Evolutionary conservation across 92 coral and sea anemone species (phyloP).

Genomic region (Heliopora coerulea): DNA sequence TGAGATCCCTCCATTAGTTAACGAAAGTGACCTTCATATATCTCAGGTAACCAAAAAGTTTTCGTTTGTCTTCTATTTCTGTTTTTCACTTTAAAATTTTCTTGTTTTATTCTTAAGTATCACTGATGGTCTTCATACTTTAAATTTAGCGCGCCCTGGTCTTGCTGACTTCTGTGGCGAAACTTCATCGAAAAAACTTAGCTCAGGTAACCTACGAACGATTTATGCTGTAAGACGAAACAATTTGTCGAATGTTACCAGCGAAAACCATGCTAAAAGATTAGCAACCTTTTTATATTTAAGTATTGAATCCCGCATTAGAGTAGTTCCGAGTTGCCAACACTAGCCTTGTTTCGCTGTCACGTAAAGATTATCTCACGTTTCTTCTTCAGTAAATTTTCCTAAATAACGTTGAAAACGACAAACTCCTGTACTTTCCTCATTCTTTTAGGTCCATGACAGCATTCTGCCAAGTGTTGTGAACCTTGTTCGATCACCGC

Average conservation of each 20-base stretch:
- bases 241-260: too few species aligned
- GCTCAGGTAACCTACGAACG: conserved; percentile 62
- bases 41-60: conserved; percentile 80
- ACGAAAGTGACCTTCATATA: conserved; percentile 91
- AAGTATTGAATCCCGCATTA: too few species aligned
- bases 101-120: neutral
- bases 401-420: too few species aligned
- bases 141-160: conserved; percentile 74
- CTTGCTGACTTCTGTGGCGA: conserved; percentile 86
- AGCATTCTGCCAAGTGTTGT: conserved; percentile 83
- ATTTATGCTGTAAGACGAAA: too few species aligned
- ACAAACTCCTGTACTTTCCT: neutral
- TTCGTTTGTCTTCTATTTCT: too few species aligned
- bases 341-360: too few species aligned
- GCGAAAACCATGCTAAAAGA: too few species aligned
- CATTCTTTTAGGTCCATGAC: conserved; percentile 67
- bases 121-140: neutral
- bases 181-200: conserved; percentile 81
- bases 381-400: too few species aligned
- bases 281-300: too few species aligned
- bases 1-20: conserved; percentile 88
- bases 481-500: conserved; percentile 89
- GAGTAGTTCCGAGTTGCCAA: too few species aligned
- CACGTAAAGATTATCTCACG: too few species aligned
- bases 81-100: too few species aligned